A percentile compares a stretch with the other conserved stretches of the same genome.
Evolutionary conservation across 2,797 vertebrate genomes (phyloP).

Genomic region (Trichosurus vulpecula): DNA sequence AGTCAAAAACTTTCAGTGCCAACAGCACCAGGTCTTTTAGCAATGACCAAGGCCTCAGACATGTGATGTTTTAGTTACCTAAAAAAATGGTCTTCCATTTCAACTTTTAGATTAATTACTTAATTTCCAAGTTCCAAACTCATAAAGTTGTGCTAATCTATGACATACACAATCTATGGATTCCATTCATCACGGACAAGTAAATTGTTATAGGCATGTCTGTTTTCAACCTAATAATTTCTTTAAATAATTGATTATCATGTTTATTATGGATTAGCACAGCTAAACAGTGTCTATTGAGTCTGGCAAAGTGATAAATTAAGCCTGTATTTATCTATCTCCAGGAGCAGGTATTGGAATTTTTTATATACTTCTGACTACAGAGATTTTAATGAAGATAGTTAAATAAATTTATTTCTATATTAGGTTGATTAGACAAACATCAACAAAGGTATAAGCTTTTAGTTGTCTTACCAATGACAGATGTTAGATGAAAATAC

Average conservation of each 20-base stretch:
- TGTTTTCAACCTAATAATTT: not conserved
- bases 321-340: not conserved
- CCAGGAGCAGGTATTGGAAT: not conserved
- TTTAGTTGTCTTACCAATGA: not conserved
- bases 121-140: not conserved
- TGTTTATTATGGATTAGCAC: not conserved
- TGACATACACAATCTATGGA: not conserved
- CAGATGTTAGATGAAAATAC: not conserved
- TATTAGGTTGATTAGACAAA: not conserved
- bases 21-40: not conserved
- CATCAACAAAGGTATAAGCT: not conserved
- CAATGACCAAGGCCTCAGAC: not conserved
- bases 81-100: not conserved
- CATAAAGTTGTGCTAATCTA: not conserved
- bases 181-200: not conserved
- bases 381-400: not conserved
- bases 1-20: conserved; percentile 29
- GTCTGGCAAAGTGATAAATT: not conserved
- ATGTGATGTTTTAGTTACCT: not conserved
- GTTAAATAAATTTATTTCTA: not conserved
- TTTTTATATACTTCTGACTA: not conserved
- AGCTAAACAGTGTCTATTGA: not conserved
- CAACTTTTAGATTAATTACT: not conserved
- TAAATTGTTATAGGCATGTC: not conserved
- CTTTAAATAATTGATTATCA: not conserved